A percentile compares a stretch with the other conserved stretches of the same genome.
These are phyloP conservation scores for Ailurus styani DNA, from an alignment of 2,113 vertebrate species.

Conservation along the genomic window DNA sequence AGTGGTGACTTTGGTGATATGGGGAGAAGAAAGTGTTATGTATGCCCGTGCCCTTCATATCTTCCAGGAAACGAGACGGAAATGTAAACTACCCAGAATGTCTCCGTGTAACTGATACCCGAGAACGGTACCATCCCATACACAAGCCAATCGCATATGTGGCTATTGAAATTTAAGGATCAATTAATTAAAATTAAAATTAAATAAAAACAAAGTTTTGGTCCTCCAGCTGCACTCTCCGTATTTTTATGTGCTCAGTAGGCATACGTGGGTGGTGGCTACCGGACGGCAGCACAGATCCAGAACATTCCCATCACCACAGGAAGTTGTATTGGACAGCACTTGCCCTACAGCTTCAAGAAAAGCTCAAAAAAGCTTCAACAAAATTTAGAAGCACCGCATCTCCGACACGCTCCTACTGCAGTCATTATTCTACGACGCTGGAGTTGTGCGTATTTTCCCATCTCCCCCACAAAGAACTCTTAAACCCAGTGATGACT, in stretches of 20 bases:
- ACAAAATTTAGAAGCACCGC: background rate
- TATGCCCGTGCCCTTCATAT: background rate
- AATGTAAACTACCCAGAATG: background rate
- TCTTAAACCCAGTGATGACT: background rate
- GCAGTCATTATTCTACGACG: background rate
- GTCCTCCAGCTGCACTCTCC: background rate
- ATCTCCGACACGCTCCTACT: background rate
- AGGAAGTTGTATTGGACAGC: background rate
- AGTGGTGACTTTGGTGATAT: background rate
- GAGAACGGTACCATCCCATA: background rate
- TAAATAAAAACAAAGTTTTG: background rate
- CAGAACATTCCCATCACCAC: background rate
- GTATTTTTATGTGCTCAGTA: background rate
- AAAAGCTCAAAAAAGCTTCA: background rate
- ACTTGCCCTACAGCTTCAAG: fast-evolving
- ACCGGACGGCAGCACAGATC: background rate
- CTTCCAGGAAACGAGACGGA: background rate
- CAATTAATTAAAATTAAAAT: background rate
- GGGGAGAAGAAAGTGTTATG: fast-evolving
- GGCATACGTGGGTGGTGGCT: background rate
- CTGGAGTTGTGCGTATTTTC: background rate
- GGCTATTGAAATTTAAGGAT: background rate
- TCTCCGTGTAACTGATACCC: background rate
- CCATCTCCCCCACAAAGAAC: background rate
- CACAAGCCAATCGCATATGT: background rate